A percentile compares a stretch with the other conserved stretches of the same genome.
Conservation (phyloP, 2,888 invertebrate genomes). For the Hemithea aestivaria region DNA sequence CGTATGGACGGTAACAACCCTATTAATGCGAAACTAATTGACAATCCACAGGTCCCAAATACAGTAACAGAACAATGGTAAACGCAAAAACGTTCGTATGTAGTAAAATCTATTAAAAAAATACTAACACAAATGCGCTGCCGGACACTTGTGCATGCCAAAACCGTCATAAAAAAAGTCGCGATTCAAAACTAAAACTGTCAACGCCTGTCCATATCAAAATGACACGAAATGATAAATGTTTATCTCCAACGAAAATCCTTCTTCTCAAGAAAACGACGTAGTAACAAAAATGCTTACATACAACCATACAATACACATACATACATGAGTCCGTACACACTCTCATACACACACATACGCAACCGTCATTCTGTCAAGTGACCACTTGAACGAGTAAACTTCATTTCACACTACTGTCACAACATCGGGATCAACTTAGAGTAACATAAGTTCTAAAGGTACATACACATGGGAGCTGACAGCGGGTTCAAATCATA, state of each 20-base stretch:
- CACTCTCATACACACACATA: conserved; percentile 6
- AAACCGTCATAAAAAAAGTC: conserved; percentile 35
- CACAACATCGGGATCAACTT: conserved; percentile 6
- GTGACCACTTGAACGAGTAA: neutral
- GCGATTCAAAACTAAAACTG: conserved; percentile 18
- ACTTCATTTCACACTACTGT: conserved; percentile 2
- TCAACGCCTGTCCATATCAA: conserved; percentile 13
- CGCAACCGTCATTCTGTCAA: conserved; percentile 4
- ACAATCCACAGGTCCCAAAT: conserved; percentile 36
- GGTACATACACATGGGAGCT: too few relatives aligned
- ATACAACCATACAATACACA: conserved; percentile 57
- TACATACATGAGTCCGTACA: conserved; percentile 22
- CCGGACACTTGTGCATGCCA: conserved; percentile 43
- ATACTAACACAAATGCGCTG: conserved; percentile 48
- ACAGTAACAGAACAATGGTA: conserved; percentile 28
- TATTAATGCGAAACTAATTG: conserved; percentile 19
- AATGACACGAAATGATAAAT: conserved; percentile 40
- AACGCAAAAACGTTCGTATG: conserved; percentile 22
- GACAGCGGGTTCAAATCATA: conserved; percentile 43
- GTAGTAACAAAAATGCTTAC: conserved; percentile 60
- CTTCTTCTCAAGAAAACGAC: conserved; percentile 51
- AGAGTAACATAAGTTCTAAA: too few relatives aligned
- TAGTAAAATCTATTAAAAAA: conserved; percentile 55
- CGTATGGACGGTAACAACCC: conserved; percentile 32
- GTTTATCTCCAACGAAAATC: conserved; percentile 49